These are phyloP conservation scores for Elymnias hypermnestra DNA, from an alignment of 1,140 invertebrate species.

Conservation along the genomic window DNA sequence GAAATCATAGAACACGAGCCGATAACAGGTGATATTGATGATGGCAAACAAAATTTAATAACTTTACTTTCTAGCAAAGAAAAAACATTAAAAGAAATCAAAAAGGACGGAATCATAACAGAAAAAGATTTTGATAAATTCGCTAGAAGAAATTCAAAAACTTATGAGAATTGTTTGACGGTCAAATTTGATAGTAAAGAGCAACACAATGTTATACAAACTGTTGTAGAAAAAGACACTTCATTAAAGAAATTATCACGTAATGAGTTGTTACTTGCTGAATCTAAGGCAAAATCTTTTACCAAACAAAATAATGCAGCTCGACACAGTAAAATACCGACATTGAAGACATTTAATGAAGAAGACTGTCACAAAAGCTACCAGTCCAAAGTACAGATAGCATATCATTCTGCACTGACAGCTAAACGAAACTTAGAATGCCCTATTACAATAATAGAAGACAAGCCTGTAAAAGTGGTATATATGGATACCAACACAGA, in stretches of 20 bases:
- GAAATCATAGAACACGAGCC: conserved; percentile 63
- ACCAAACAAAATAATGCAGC: conserved; percentile 35
- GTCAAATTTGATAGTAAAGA: conserved; percentile 56
- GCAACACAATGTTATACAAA: conserved; percentile 52
- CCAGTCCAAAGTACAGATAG: conserved; percentile 63
- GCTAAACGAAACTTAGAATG: conserved; percentile 54
- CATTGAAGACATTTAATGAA: conserved; percentile 25
- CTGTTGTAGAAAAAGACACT: conserved; percentile 45
- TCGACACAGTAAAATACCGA: conserved; percentile 35
- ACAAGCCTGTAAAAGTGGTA: conserved; percentile 64
- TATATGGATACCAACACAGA: conserved; percentile 50
- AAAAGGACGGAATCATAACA: conserved; percentile 55
- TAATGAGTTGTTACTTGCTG: conserved; percentile 43
- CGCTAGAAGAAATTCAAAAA: conserved; percentile 63
- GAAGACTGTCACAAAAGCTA: conserved; percentile 52
- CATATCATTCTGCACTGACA: conserved; percentile 56
- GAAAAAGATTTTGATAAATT: conserved; percentile 73
- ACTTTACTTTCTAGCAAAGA: conserved; percentile 25
- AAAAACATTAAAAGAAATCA: conserved; percentile 28
- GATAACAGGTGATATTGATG: conserved; percentile 53
- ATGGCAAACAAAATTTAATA: conserved; percentile 29
- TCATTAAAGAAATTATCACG: conserved; percentile 41
- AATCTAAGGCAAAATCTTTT: conserved; percentile 41
- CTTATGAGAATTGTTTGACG: conserved; percentile 57
- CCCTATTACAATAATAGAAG: conserved; percentile 59